These are phyloP conservation scores for Scrobipalpa atriplicella DNA, from an alignment of 2,888 invertebrate genomes.

Conservation along the genomic window DNA sequence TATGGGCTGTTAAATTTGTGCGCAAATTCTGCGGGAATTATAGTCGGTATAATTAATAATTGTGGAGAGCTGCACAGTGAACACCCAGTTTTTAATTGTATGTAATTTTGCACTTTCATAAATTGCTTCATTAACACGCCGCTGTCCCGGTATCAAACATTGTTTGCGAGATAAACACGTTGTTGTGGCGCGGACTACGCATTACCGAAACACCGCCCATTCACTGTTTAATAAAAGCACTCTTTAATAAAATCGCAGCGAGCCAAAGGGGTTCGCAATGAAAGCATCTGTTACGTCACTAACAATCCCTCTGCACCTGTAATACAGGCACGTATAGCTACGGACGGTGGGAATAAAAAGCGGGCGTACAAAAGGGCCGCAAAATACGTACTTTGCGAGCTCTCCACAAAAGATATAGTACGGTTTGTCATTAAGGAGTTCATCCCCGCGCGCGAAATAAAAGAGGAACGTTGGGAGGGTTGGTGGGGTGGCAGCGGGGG, in stretches of 20 bases:
- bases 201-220: slow-evolving; percentile 10
- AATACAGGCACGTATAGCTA: slow-evolving; percentile 48
- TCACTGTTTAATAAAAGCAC: slow-evolving; percentile 9
- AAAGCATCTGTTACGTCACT: slow-evolving; percentile 22
- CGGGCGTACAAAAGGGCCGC: slow-evolving; percentile 79
- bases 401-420: slow-evolving; percentile 83
- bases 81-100: slow-evolving; percentile 38
- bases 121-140: slow-evolving; percentile 33
- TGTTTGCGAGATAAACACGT: slow-evolving; percentile 30
- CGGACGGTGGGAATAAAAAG: slow-evolving; percentile 72
- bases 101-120: slow-evolving; percentile 38
- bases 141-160: slow-evolving; percentile 33
- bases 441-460: slow-evolving; percentile 83
- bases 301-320: slow-evolving; percentile 58
- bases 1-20: slow-evolving; percentile 36
- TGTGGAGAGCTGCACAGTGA: slow-evolving; percentile 29
- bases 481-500: slow-evolving; percentile 55
- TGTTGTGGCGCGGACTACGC: neutral
- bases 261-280: slow-evolving; percentile 15
- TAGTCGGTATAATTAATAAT: slow-evolving; percentile 34
- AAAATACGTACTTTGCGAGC: slow-evolving; percentile 82
- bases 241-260: slow-evolving; percentile 24
- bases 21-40: slow-evolving; percentile 37
- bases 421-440: slow-evolving; percentile 83
- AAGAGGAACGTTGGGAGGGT: slow-evolving; percentile 76